Conservation (phyloP, 2,113 vertebrate species). For the Poeciliopsis retropinna region DNA sequence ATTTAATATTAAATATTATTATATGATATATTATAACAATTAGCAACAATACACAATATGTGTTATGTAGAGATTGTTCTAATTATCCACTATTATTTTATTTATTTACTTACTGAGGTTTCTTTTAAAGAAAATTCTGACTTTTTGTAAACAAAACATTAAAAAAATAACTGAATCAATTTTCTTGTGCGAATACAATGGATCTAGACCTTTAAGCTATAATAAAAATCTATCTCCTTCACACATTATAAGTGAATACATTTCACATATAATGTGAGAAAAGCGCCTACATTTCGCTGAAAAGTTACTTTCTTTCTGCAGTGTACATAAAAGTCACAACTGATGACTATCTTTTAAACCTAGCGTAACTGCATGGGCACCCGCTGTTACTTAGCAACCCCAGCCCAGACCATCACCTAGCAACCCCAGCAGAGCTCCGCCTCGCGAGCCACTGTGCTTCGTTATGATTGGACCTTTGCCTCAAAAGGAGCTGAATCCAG, state of each 20-base stretch:
- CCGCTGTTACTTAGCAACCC: too few relatives aligned
- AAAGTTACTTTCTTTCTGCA: too few relatives aligned
- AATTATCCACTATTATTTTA: neutral
- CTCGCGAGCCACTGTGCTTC: slow-evolving; percentile 11
- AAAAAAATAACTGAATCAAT: neutral
- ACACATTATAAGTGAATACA: too few relatives aligned
- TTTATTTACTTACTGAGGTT: neutral
- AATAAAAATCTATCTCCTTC: too few relatives aligned
- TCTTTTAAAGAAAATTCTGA: neutral
- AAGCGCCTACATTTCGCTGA: too few relatives aligned
- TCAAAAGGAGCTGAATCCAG: slow-evolving; percentile 33
- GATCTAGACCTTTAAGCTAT: too few relatives aligned
- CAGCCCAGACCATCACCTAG: too few relatives aligned
- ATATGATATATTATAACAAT: neutral
- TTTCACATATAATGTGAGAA: too few relatives aligned
- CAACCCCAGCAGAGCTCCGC: too few relatives aligned
- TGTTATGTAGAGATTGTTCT: neutral
- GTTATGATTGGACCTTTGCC: slow-evolving; percentile 42
- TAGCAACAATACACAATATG: neutral
- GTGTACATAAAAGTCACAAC: neutral
- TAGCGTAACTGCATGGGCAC: slow-evolving; percentile 5
- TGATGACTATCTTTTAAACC: slow-evolving; percentile 27
- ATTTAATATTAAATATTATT: too few relatives aligned
- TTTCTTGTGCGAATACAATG: neutral
- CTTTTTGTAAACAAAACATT: neutral